These are phyloP conservation scores for Melopsittacus undulatus DNA, from an alignment of 2,797 vertebrate species.

Conservation along the genomic window DNA sequence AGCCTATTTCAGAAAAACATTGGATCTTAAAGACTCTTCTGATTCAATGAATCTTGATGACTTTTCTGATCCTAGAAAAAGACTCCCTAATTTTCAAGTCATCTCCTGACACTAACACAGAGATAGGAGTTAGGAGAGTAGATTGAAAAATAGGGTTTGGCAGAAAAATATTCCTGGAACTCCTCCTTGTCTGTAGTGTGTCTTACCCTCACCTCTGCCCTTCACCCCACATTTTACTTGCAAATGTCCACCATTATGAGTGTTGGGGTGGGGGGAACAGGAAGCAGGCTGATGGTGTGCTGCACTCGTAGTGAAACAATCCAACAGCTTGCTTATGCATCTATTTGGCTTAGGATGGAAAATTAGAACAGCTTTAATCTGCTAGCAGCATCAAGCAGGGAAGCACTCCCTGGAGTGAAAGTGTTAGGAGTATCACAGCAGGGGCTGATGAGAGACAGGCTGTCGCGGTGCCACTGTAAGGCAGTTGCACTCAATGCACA, in stretches of 20 bases:
- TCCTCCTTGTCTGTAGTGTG: neutral
- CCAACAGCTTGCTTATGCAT: slow-evolving; percentile 82
- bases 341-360: slow-evolving; percentile 80
- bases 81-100: slow-evolving; percentile 70
- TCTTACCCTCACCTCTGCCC: slow-evolving; percentile 18
- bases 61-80: slow-evolving; percentile 62
- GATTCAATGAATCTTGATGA: slow-evolving; percentile 73
- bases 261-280: slow-evolving; percentile 7
- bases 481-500: neutral
- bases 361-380: slow-evolving; percentile 82
- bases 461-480: slow-evolving; percentile 5
- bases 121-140: slow-evolving; percentile 41
- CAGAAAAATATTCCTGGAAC: slow-evolving; percentile 50
- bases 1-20: slow-evolving; percentile 69
- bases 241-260: slow-evolving; percentile 65
- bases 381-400: slow-evolving; percentile 73
- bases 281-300: slow-evolving; percentile 36
- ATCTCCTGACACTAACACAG: slow-evolving; percentile 64
- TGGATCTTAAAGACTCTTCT: slow-evolving; percentile 70
- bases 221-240: slow-evolving; percentile 59
- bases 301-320: slow-evolving; percentile 43
- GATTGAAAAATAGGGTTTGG: slow-evolving; percentile 51
- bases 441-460: slow-evolving; percentile 69
- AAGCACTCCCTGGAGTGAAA: slow-evolving; percentile 76
- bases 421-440: slow-evolving; percentile 65